phyloP scores from a whole-genome alignment of 2,888 invertebrate genomes.

The Meteorus colon region DNA sequence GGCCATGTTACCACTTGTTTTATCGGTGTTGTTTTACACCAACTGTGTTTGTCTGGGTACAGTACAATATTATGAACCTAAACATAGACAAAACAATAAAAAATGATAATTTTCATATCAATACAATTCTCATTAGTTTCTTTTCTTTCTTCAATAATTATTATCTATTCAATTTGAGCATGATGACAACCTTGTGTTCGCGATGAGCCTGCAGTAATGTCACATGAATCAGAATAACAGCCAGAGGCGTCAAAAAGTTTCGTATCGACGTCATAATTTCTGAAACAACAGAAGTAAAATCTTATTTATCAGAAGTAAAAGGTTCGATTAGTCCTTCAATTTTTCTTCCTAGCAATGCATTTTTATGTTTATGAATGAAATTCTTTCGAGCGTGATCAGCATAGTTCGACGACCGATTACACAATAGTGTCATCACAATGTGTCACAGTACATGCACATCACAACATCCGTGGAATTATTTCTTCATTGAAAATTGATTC shows the following conservation, averaged over 20 bases:
- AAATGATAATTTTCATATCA: conserved; percentile 24
- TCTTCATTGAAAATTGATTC: not conserved
- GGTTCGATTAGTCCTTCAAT: not conserved
- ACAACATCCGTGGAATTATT: not conserved
- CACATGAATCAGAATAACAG: conserved; percentile 60
- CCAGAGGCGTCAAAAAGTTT: conserved; percentile 55
- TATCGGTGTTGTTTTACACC: conserved; percentile 82
- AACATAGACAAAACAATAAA: conserved; percentile 30
- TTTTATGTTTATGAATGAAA: not conserved
- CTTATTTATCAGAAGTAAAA: not conserved
- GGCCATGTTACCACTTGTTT: conserved; percentile 81
- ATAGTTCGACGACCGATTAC: conserved; percentile 65
- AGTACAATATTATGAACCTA: conserved; percentile 82
- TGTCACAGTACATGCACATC: not conserved
- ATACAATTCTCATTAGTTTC: not conserved
- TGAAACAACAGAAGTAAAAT: conserved; percentile 56
- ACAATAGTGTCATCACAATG: not conserved
- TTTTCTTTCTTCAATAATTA: not conserved
- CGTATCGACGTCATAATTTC: conserved; percentile 63
- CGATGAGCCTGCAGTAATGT: conserved; percentile 66
- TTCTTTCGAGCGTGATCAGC: not conserved
- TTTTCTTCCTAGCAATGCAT: not conserved
- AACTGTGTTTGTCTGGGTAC: conserved; percentile 82
- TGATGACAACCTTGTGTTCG: conserved; percentile 67
- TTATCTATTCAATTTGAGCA: not conserved